Evolutionary conservation across 1,140 invertebrate species (phyloP).

Genomic region (Solenopsis fugax): DNA sequence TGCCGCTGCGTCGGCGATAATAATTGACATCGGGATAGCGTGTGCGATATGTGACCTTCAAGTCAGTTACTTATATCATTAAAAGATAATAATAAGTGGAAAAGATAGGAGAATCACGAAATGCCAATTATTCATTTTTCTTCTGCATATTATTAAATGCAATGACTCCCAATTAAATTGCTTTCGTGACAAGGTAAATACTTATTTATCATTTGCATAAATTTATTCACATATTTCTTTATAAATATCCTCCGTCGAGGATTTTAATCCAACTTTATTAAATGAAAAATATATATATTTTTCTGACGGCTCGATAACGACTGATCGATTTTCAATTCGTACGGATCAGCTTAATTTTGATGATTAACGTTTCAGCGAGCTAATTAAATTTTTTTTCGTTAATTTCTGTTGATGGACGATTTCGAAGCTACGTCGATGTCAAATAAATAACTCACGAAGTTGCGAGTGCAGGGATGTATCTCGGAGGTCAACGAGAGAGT

Average conservation of each 20-base stretch:
- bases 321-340: neutral
- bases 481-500: neutral
- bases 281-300: constrained; percentile 5
- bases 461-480: neutral
- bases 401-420: neutral
- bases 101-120: constrained; percentile 7
- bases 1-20: constrained; percentile 13
- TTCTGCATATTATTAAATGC: neutral
- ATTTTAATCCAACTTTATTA: neutral
- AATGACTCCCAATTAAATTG: neutral
- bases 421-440: neutral
- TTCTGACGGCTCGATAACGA: neutral
- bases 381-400: neutral
- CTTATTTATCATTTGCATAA: neutral
- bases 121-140: constrained; percentile 7
- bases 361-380: neutral
- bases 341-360: neutral
- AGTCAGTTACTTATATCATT: constrained; percentile 9
- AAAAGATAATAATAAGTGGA: constrained; percentile 9
- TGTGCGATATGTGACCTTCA: constrained; percentile 5
- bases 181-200: neutral
- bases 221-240: neutral
- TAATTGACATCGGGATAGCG: constrained; percentile 23
- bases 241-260: neutral
- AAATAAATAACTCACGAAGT: constrained; percentile 5